Evolutionary conservation across 2,888 invertebrate genomes (phyloP), one percentile per base, ranked within the genome.

Genomic region (Parnassius glacialis): DNA sequence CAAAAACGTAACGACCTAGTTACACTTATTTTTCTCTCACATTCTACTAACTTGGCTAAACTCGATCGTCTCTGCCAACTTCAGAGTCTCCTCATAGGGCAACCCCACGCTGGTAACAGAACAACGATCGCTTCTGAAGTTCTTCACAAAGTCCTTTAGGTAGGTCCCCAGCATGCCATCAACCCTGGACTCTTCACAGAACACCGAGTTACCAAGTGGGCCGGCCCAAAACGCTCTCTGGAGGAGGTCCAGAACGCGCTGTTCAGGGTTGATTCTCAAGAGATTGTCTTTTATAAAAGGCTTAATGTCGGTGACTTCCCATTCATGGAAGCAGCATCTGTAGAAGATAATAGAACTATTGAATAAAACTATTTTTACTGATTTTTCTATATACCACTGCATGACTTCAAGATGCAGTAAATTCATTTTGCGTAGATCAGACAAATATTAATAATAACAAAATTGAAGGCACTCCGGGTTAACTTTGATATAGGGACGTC

Each of bases 151-250:
- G 10, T 65, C 60, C 20, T 70, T 68, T 5, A 90, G 59, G 0
- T 16, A 61, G 1, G 73, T 65, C 2, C 72, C 73, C 0, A 64
- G 58, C 75, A 90, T 87, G 43, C 47, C 59, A 1, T 73, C 71
- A 42, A 87, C 76, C 48, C 85, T 69, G 0, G 68, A 74, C 45
- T 77, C 68, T 2, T 72, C 73, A 61, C 90, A 90, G 70, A 77
- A 90, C 45, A 82, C 67, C 0, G 90, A 87, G 69, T 90, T 86
- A 10, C 72, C 57, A 0, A 88, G 76, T 0, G 82, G 78, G 0
- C 90, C 90, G 0, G 72, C 69, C 79, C 84, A 90, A 47, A 80
- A 76, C 0, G 90, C 90, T 16, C 68, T 73, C 61, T 90, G 90
- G 0, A 85, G 71, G 20, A 88, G 66, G 62, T 90, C 90, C 50